These are phyloP conservation scores for Caenorhabditis sp. DNA, from an alignment of 2,888 invertebrate species.

Conservation along the genomic window DNA sequence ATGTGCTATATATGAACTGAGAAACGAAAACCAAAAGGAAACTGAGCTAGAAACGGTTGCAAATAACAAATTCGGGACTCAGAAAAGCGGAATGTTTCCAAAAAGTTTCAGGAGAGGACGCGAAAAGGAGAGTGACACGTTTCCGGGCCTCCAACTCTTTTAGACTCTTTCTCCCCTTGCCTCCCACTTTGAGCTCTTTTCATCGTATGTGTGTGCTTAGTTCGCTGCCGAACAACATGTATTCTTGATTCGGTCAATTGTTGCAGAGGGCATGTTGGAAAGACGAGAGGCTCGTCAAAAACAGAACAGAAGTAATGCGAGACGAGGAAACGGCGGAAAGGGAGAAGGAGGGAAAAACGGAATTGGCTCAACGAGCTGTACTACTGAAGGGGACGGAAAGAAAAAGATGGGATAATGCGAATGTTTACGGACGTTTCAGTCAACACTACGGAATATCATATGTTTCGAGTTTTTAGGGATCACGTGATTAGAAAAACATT, in stretches of 20 bases:
- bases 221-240: constrained; percentile 27
- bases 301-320: constrained; percentile 24
- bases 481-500: constrained; percentile 60
- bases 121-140: constrained; percentile 45
- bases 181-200: constrained; percentile 38
- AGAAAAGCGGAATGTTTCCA: constrained; percentile 55
- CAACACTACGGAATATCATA: constrained; percentile 50
- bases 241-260: constrained; percentile 34
- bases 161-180: constrained; percentile 17
- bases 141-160: constrained; percentile 44
- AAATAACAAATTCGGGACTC: constrained; percentile 39
- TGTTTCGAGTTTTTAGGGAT: constrained; percentile 56
- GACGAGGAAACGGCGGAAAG: background rate
- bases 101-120: constrained; percentile 47
- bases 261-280: constrained; percentile 14
- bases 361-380: constrained; percentile 27
- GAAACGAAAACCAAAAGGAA: constrained; percentile 1
- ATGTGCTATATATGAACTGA: constrained; percentile 42
- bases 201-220: constrained; percentile 39
- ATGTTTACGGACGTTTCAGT: constrained; percentile 52
- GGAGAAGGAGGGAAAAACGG: background rate
- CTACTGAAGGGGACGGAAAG: constrained; percentile 11
- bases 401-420: constrained; percentile 42
- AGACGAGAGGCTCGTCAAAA: constrained; percentile 13
- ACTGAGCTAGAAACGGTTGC: constrained; percentile 19